Base-by-base conservation (phyloP, 2,113 vertebrate species). In the Penelope pileata region DNA sequence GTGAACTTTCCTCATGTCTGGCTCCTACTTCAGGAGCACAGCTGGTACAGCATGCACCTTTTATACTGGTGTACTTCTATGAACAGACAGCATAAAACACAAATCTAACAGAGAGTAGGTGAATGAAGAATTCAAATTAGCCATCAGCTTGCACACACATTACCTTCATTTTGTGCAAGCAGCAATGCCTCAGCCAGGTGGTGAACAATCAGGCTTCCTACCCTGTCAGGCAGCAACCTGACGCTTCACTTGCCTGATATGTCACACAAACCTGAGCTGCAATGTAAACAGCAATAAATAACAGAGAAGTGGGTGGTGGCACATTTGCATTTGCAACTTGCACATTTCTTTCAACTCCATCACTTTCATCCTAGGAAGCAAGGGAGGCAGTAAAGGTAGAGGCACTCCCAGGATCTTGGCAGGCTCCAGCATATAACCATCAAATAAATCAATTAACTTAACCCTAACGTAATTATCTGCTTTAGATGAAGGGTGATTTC, bases 391-490 rank as follows among this genome's bases (percentile, higher is more conserved):
- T 63, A 80, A 43, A 29, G 67, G 80, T 42, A 40, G 59, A 73
- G 45, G n/a, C 36, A 64, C 40, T 88, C 26, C 30, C 63, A 81
- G 72, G 67, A 90, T 88, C 47, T 64, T 83, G 48, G 26, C 72
- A 94, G 34, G 72, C 47, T 94, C 38, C 59, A 88, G 83, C 60
- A 86, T 53, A 70, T 62, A 90, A 94, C 22, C 36, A 91, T 81
- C 78, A 88, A 75, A 92, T 67, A 87, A 94, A 97, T 83, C 29
- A 94, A 90, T 91, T 95, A 63, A 93, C 85, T 93, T 95, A 91
- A 63, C 47, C 8, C 16, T 75, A 94, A 94, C 70, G 26, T 26
- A 97, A 88, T 95, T 88, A 95, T 81, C 51, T 83, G 64, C 88
- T 96, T 91, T 78, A 94, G 88, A 93, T 91, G 85, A 93, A 86